Evolutionary conservation across 2,888 invertebrate species (phyloP).

Genomic region (Allacma fusca): DNA sequence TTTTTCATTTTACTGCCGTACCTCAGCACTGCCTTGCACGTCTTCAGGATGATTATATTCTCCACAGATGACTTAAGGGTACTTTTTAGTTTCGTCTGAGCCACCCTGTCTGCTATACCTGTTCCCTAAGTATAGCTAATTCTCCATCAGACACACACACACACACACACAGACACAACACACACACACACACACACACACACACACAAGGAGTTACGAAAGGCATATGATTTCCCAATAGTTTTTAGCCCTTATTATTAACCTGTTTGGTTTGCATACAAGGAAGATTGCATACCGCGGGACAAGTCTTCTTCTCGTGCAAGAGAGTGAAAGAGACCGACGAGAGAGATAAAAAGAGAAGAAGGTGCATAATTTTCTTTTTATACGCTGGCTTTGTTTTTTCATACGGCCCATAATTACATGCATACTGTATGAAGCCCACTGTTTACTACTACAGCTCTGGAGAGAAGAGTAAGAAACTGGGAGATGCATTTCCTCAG

Average conservation of each 20-base stretch:
- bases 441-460: no score
- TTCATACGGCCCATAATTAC: background rate
- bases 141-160: background rate
- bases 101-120: no score
- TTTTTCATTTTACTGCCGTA: conserved; percentile 7
- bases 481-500: background rate
- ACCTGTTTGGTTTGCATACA: conserved; percentile 26
- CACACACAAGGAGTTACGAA: background rate
- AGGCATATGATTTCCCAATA: conserved; percentile 20
- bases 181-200: background rate
- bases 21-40: no score
- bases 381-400: conserved; percentile 17
- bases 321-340: conserved; percentile 32
- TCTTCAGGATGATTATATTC: no score
- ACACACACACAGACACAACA: background rate
- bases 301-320: conserved; percentile 16
- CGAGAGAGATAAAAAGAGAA: conserved; percentile 23
- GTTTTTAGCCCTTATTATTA: conserved; percentile 20
- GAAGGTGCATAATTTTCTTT: conserved; percentile 33
- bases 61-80: conserved; percentile 24
- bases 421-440: no score
- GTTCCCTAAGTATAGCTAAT: no score
- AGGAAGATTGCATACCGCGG: conserved; percentile 23
- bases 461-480: background rate
- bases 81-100: background rate